phyloP scores from a whole-genome alignment of 2,113 vertebrate genomes.

The Mellivora capensis region DNA sequence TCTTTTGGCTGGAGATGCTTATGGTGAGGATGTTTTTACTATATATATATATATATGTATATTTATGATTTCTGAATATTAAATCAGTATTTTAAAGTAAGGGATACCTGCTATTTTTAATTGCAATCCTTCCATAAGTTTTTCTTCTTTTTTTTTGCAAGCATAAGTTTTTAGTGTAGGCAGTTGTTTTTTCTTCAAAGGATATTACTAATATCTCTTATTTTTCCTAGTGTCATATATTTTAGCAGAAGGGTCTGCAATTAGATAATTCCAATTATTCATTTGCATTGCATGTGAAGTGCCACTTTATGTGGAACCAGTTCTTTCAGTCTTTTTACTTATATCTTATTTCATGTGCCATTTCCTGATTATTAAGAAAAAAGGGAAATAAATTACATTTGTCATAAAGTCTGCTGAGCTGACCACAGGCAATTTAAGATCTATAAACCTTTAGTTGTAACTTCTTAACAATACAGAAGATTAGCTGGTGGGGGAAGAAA shows the following conservation, averaged over 20 bases:
- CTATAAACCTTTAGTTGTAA: background rate
- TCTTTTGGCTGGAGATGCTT: background rate
- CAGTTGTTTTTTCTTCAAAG: background rate
- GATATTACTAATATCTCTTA: background rate
- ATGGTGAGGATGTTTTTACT: background rate
- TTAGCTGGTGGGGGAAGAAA: background rate
- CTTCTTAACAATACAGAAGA: background rate
- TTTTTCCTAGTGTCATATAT: slow-evolving; percentile 22
- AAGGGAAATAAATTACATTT: slow-evolving; percentile 38
- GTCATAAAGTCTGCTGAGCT: slow-evolving; percentile 33
- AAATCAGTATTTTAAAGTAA: slow-evolving; percentile 43
- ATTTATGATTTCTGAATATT: slow-evolving; percentile 42
- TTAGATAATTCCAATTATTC: slow-evolving; percentile 48
- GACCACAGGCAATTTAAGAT: background rate
- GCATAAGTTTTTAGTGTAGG: background rate
- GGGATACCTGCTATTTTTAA: slow-evolving; percentile 21
- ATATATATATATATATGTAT: background rate
- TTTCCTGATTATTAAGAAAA: slow-evolving; percentile 9
- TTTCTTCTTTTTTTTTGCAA: background rate
- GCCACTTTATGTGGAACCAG: background rate
- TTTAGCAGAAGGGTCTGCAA: slow-evolving; percentile 19
- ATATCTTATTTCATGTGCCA: background rate
- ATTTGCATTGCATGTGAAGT: slow-evolving; percentile 42
- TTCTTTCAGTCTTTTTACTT: slow-evolving; percentile 33
- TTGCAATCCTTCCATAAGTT: background rate